Conservation (phyloP, 2,113 vertebrate genomes). For the Poeciliopsis turrubarensis region DNA sequence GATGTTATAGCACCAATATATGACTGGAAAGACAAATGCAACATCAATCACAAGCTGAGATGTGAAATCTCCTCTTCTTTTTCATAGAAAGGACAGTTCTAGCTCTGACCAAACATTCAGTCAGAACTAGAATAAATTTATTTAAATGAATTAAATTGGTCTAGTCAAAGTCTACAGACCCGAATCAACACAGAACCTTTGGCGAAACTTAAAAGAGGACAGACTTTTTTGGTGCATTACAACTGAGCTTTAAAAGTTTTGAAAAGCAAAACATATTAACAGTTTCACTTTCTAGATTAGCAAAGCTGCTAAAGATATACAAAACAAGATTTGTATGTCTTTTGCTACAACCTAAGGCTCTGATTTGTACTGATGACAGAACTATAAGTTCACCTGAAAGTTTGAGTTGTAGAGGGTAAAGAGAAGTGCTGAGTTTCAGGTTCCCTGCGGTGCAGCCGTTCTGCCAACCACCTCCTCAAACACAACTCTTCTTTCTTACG, state of each 20-base stretch:
- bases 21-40: neutral
- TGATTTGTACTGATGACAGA: neutral
- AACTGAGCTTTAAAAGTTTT: neutral
- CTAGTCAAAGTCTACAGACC: neutral
- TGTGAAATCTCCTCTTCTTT: neutral
- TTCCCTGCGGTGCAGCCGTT: neutral
- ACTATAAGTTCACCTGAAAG: neutral
- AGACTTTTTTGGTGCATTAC: neutral
- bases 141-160: neutral
- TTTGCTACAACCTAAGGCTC: neutral
- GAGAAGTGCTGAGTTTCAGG: neutral
- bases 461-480: constrained; percentile 7
- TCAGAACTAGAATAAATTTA: neutral
- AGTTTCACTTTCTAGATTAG: neutral
- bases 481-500: neutral
- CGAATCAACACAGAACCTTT: neutral
- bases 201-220: neutral
- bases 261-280: neutral
- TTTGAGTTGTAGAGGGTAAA: neutral
- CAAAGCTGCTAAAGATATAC: neutral
- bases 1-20: neutral
- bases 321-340: neutral
- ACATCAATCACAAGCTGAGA: neutral
- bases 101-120: neutral
- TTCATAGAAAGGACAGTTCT: neutral